Percentiles rank a stretch among this genome's conserved stretches.
These are phyloP conservation scores for Artemisiospiza belli DNA, from an alignment of 2,113 vertebrate species.

Conservation along the genomic window DNA sequence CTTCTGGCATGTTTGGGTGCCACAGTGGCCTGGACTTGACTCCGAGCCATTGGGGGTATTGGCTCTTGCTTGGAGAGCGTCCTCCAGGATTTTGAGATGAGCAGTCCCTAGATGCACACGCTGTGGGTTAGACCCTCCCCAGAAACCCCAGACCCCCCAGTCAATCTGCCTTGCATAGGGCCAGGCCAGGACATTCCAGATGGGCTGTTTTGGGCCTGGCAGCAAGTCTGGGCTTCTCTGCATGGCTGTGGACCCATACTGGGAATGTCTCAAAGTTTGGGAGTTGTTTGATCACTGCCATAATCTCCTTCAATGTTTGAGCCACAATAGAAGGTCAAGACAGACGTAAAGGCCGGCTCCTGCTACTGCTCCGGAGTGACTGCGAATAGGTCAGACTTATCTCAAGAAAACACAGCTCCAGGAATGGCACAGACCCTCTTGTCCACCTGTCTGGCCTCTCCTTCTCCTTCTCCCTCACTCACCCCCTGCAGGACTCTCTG, in stretches of 20 bases:
- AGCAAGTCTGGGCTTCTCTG: neutral
- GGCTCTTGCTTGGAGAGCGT: neutral
- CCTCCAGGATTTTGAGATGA: neutral
- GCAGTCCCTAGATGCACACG: neutral
- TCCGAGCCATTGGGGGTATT: neutral
- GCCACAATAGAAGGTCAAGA: constrained; percentile 71
- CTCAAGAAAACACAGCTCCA: constrained; percentile 56
- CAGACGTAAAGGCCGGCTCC: constrained; percentile 30
- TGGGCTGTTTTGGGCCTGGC: neutral
- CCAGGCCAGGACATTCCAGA: neutral
- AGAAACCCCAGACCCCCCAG: neutral
- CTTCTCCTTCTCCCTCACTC: neutral
- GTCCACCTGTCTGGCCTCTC: neutral
- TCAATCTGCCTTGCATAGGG: neutral
- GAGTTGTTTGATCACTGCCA: neutral
- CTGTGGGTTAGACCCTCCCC: neutral
- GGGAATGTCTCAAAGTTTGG: neutral
- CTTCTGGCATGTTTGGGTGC: neutral
- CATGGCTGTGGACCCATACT: accelerated
- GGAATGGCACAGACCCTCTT: neutral
- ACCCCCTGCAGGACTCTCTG: neutral
- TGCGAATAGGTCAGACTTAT: constrained; percentile 65
- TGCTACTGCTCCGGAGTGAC: neutral
- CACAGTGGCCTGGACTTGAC: neutral
- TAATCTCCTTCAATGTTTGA: constrained; percentile 19